These are phyloP conservation scores for Drosophila barbarae DNA, from an alignment of 2,888 invertebrate species.

Conservation along the genomic window DNA sequence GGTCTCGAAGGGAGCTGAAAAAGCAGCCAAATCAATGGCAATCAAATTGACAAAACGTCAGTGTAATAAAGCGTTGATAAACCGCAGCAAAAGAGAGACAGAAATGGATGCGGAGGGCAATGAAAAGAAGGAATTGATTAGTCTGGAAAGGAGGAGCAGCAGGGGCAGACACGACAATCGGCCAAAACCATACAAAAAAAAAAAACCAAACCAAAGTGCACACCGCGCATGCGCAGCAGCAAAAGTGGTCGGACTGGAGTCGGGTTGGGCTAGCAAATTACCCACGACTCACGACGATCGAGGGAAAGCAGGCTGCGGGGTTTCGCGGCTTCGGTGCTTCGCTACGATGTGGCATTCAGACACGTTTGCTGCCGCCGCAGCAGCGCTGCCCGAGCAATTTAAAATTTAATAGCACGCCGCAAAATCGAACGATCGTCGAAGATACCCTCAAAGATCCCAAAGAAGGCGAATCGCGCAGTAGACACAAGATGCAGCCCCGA, in stretches of 20 bases:
- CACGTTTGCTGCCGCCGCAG: constrained; percentile 62
- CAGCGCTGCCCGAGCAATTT: constrained; percentile 70
- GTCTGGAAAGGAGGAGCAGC: constrained; percentile 25
- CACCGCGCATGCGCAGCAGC: constrained; percentile 52
- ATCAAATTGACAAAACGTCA: constrained; percentile 78
- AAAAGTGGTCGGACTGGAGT: constrained; percentile 56
- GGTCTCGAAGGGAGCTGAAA: constrained; percentile 47
- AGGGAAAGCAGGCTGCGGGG: constrained; percentile 7
- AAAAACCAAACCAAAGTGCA: constrained; percentile 35
- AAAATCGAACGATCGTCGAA: constrained; percentile 67
- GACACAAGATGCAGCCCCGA: constrained; percentile 12
- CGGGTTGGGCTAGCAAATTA: constrained; percentile 61
- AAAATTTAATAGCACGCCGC: constrained; percentile 72
- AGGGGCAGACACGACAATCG: constrained; percentile 35
- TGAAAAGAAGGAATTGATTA: constrained; percentile 63
- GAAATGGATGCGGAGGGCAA: constrained; percentile 35
- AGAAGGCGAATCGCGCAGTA: constrained; percentile 22
- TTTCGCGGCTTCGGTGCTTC: constrained; percentile 1
- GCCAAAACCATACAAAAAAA: constrained; percentile 44
- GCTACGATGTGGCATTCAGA: constrained; percentile 62
- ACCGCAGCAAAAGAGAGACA: constrained; percentile 53
- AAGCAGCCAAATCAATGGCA: constrained; percentile 72
- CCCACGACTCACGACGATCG: constrained; percentile 66
- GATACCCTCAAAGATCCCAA: constrained; percentile 28
- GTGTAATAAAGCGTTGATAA: constrained; percentile 77